Percentiles rank a stretch among this genome's conserved stretches.
Evolutionary conservation across 2,113 vertebrate genomes (phyloP).

Genomic region (Hippocampus barbouri): DNA sequence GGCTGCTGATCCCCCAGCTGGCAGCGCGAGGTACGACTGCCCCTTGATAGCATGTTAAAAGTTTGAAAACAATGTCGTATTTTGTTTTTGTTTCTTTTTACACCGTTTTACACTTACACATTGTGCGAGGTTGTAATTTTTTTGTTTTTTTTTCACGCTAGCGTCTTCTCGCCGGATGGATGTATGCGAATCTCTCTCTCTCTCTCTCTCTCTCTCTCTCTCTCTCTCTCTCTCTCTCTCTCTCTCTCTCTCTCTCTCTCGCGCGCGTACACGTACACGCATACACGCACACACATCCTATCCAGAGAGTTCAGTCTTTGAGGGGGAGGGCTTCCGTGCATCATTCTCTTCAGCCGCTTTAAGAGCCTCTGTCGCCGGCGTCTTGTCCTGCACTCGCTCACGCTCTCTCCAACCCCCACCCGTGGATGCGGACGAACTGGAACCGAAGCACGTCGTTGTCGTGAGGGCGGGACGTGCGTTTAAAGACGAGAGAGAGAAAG

Average conservation of each 20-base stretch:
- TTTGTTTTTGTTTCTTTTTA: too few species aligned
- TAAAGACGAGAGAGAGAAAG: neutral
- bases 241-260: neutral
- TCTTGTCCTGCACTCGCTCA: neutral
- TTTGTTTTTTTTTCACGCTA: neutral
- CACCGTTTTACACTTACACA: neutral
- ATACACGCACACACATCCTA: neutral
- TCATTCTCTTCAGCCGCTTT: neutral
- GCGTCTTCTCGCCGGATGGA: neutral
- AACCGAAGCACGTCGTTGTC: neutral
- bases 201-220: neutral
- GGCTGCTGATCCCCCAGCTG: conserved; percentile 59
- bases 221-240: neutral
- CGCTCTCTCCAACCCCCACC: neutral
- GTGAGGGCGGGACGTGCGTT: neutral
- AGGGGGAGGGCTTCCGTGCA: neutral
- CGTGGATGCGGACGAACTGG: neutral
- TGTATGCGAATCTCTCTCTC: neutral
- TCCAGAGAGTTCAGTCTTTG: conserved; percentile 3
- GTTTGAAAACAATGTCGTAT: conserved; percentile 18
- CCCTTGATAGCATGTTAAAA: conserved; percentile 33
- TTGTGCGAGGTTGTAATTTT: neutral
- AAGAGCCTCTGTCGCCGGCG: neutral
- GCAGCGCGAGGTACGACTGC: conserved; percentile 47
- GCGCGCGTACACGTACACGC: too few species aligned